Base-by-base conservation (phyloP, 2,888 invertebrate species). In the Eupithecia insigniata region DNA sequence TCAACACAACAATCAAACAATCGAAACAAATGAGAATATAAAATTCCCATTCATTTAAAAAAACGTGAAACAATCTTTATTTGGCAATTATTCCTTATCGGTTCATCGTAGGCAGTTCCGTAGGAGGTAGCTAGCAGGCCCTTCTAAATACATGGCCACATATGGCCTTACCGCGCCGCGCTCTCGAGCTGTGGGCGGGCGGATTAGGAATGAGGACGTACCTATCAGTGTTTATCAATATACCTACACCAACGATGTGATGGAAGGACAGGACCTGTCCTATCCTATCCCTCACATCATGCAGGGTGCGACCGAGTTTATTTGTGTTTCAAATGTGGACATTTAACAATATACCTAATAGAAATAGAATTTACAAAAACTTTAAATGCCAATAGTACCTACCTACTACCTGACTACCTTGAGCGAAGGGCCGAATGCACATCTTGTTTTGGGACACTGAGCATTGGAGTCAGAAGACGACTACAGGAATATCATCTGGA, bases 61-160 rank as follows among this genome's bases (percentile, higher is more conserved):
- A 74, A 69, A 55, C 64, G 69, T 72, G 70, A 77, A 73, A 30
- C 67, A 70, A 62, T 69, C 75, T 73, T 60, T 28, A 73, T 78
- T 77, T 73, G 77, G 74, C 51, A 76, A 78, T 78, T 74, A 69
- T 67, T 61, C 76, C 75, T 73, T 74, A 77, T 75, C 66, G 60
- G 77, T 71, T 43, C 22, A 71, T 62, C 72, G 76, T 73, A 72
- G 76, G 74, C 77, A 76, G 72, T 76, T 36, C 73, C 69, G 82
- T 82, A 72, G 81, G 83, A 76, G 82, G 65, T 34, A 64, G 71
- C 70, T 77, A 75, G 73, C 55, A 46, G 73, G 78, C 78, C 78
- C 80, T 79, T 76, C 71, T 69, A 73, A 80, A 79, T 82, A 83
- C 75, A 82, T 81, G 84, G 82, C 85, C 81, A 80, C 80, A 81